phyloP scores from a whole-genome alignment of 2,888 invertebrate species.

The Hyles lineata region DNA sequence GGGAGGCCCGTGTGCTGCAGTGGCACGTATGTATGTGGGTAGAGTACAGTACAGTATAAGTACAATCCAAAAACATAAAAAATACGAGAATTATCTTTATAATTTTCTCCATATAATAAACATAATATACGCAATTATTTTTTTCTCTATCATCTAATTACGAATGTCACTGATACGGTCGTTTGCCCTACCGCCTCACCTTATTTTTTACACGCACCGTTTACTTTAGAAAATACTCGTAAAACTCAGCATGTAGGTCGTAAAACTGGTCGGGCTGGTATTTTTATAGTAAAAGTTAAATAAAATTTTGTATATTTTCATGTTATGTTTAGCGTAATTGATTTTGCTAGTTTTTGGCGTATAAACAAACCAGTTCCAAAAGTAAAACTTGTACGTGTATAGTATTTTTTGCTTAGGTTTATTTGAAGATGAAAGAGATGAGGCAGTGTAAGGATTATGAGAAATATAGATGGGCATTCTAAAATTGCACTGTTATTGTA shows the following conservation, averaged over 20 bases:
- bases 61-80: too few relatives aligned
- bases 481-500: too few relatives aligned
- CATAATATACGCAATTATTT: neutral
- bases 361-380: neutral
- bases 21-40: too few relatives aligned
- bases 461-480: too few relatives aligned
- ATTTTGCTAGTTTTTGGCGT: neutral
- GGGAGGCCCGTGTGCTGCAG: too few relatives aligned
- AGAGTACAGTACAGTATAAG: too few relatives aligned
- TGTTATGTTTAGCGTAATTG: neutral
- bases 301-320: constrained; percentile 13
- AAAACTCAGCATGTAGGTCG: constrained; percentile 20
- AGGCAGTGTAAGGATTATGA: too few relatives aligned
- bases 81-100: too few relatives aligned
- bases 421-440: too few relatives aligned
- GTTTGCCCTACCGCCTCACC: constrained; percentile 1
- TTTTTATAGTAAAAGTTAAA: constrained; percentile 26
- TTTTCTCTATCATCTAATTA: neutral
- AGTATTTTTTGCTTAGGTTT: too few relatives aligned
- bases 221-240: constrained; percentile 22
- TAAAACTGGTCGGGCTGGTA: constrained; percentile 12
- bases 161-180: neutral
- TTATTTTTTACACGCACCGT: constrained; percentile 17
- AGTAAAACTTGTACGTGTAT: neutral
- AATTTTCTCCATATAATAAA: neutral